Base-by-base conservation (phyloP, 2,888 invertebrate species). In the Caenorhabditis uteleia region DNA sequence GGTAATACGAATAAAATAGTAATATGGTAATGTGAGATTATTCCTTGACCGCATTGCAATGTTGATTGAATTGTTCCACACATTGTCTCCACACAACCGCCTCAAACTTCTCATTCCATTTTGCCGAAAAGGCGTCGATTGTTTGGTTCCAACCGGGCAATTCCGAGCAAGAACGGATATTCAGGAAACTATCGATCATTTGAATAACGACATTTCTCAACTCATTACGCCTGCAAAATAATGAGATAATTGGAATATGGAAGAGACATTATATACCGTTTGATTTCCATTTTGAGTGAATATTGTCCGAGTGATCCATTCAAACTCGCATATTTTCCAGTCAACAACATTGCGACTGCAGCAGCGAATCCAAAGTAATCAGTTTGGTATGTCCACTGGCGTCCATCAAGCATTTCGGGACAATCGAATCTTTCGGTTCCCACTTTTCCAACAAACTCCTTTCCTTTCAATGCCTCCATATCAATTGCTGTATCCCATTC, bases 401-500 rank as follows among this genome's bases (percentile, higher is more conserved):
- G 88, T 39, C 89, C 88, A 78, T 92, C 68, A 34, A 58, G 42
- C 94, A 95, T 95, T 86, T 95, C 95, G 49, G 90, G 83, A 68
- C 87, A 87, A 64, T 85, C 84, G 68, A 86, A 86, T 27, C 82
- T 82, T 26, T 82, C 75, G 2, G 86, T 86, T 8, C 89, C 77
- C 91, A 90, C 62, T 82, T 88, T 88, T 74, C 85, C 84, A 29
- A 75, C 76, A 59, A 84, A 83, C 21, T 43, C 45, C 18, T 46
- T 47, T n/a, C 27, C 91, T 91, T 68, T 89, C 33, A 53, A 53
- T 86, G 43, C 27, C 14, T 91, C 90, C 79, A 91, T 91, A 84
- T 95, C 95, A 83, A 95, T 94, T 74, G 91, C 90, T 80, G 92
- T 90, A 26, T 95, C 95, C 85, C 92, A 92, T 85, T 95, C 95